These are phyloP conservation scores for Porites rus DNA, from an alignment of 92 coral and sea anemone genomes.

Conservation along the genomic window DNA sequence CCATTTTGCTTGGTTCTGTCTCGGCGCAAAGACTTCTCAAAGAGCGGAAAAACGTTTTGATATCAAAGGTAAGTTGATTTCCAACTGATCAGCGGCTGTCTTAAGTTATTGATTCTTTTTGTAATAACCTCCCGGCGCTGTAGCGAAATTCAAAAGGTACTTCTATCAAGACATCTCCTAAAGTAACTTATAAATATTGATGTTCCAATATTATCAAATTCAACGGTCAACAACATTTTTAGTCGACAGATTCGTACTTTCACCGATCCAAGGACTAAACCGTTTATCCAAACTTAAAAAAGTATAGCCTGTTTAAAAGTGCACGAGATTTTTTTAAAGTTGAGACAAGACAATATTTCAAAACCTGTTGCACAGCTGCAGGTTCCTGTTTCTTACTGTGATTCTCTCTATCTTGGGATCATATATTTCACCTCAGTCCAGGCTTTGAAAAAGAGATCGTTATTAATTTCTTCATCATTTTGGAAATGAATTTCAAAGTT, in stretches of 20 bases:
- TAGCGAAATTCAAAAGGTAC: slow-evolving; percentile 47
- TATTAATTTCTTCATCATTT: not conserved
- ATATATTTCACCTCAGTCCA: not conserved
- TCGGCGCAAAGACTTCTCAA: slow-evolving; percentile 14
- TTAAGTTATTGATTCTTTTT: not conserved
- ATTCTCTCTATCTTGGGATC: not conserved
- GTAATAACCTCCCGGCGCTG: not conserved
- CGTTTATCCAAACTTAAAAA: not conserved
- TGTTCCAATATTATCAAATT: slow-evolving; percentile 4
- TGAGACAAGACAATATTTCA: not conserved
- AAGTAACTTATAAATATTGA: slow-evolving; percentile 35
- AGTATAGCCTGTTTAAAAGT: not conserved
- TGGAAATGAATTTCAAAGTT: not conserved
- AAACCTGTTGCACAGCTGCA: not conserved
- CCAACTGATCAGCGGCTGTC: slow-evolving; percentile 31
- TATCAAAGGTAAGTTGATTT: slow-evolving; percentile 28
- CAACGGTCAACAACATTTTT: not conserved
- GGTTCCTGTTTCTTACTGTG: not conserved
- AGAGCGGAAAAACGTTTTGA: slow-evolving; percentile 36
- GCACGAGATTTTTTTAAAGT: not conserved
- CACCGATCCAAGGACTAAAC: too few relatives aligned
- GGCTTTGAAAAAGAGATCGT: not conserved
- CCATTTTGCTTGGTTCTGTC: slow-evolving; percentile 1
- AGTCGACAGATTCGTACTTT: not conserved
- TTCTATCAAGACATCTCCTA: not conserved